Evolutionary conservation across 2,113 vertebrate species (phyloP), one percentile per base, ranked within the genome.

Genomic region (Stigmatopora argus): DNA sequence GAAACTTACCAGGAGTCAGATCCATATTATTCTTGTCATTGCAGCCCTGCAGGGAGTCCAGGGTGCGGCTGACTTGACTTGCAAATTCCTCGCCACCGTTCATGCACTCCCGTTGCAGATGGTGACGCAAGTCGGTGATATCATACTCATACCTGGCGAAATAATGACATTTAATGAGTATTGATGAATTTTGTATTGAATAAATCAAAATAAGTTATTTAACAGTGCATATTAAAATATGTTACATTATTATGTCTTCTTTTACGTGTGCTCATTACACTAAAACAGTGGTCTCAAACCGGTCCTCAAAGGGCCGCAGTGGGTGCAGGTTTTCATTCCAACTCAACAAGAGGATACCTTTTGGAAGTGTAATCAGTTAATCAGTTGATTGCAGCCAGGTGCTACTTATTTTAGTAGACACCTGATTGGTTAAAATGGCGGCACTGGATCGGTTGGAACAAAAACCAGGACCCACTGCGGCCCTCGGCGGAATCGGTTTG

Each of bases 101-200:
- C 95, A 99, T 99, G 80, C 97, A 99, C 80, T 99, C 97, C 0
- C 97, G 86, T 86, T 99, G 97, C 70, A 99, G 92, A 76, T 99
- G 96, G 79, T 99, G 97, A 35, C 96, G 92, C 70, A 99, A 91
- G 86, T 99, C 97, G 0, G 95, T 94, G 79, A 99, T 98, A 89
- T 99, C 97, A 0, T 98, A 99, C 82, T 99, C 97, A 0, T 98
- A 89, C 66, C 87, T 89, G 62, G 4, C 46, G 59, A 64, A 38
- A 66, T 69, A 26, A 65, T 7, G 18, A 26, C 56, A 78, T 68
- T 78, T 46, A 71, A 67, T 82, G 62, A 69, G 53, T 1, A 1
- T 58, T 19, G 14, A 15, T 15, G 47, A 19, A 71, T 56, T 17
- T 18, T 31, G 53, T 10, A 4, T 61, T n/a, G 13, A 65, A 2